A percentile compares a stretch with the other conserved stretches of the same genome.
Conservation (phyloP, 53 echinoderm and acorn worm genomes). For the Stichopus horrens region DNA sequence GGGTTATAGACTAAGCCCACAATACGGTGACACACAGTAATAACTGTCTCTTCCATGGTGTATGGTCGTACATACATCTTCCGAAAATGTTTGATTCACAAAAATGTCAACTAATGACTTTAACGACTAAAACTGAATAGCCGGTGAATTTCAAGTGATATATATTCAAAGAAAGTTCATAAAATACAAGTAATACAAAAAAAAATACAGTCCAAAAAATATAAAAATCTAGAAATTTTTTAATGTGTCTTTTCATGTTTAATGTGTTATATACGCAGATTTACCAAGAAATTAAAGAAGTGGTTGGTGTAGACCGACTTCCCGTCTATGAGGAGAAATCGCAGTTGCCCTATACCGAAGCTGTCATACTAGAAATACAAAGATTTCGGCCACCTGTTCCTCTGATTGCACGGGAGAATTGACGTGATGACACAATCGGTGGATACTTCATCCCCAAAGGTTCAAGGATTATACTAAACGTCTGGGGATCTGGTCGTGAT, state of each 20-base stretch:
- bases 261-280: slow-evolving; percentile 17
- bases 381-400: slow-evolving; percentile 58
- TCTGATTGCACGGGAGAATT: background rate
- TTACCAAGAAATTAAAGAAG: slow-evolving; percentile 52
- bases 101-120: no score
- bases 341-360: slow-evolving; percentile 66
- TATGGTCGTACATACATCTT: no score
- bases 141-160: no score
- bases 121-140: no score
- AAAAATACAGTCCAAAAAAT: no score
- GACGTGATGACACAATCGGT: slow-evolving; percentile 22
- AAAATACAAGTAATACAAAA: no score
- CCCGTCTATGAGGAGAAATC: slow-evolving; percentile 44
- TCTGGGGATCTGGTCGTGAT: slow-evolving; percentile 55
- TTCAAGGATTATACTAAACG: slow-evolving; percentile 49
- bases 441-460: slow-evolving; percentile 56
- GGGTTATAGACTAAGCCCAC: no score
- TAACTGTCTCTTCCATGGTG: no score
- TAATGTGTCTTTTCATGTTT: background rate
- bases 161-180: background rate
- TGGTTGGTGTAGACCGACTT: slow-evolving; percentile 55
- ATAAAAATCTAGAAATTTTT: no score
- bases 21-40: no score
- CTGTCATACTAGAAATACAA: slow-evolving; percentile 55
- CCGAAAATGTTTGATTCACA: no score